Evolutionary conservation across 2,888 invertebrate species (phyloP), one percentile per base, ranked within the genome.

Genomic region (Nephrotoma appendiculata): DNA sequence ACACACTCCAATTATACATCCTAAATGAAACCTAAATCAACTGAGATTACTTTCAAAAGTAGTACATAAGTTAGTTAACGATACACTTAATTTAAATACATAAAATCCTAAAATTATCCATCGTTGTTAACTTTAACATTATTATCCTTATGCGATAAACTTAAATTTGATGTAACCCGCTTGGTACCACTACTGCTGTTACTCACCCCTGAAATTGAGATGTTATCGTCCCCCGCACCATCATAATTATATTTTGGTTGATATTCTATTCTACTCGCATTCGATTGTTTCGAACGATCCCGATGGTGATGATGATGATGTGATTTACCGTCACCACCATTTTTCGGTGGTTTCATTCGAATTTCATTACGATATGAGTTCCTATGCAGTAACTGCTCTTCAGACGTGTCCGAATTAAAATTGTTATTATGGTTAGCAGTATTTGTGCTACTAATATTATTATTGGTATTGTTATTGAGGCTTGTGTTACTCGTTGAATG

Each of bases 331-430:
- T 71, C 71, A 31, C 71, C 71, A 71, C 71, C 71, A 15, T 84
- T 43, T 84, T 84, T 84, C 42, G 84, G 84, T 2, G 84, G 84
- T 42, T 84, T 84, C 84, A 84, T 84, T 84, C 84, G 84, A 84
- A 84, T 84, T 84, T 84, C 84, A 84, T 84, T 84, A 6, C 84
- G 84, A 42, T 84, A 84, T 15, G 84, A 84, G 15, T 84, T 84
- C 15, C 84, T 84, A 84, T 84, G 84, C 43, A 42, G 84, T n/a
- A 84, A n/a, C 15, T 84, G 84, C 43, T 84, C 84, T 84, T 84
- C 84, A n/a, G 84, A 84, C 15, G 84, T 84, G 12, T 84, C 84
- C 84, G 84, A 84, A 84, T 84, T 84, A 15, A 84, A 84, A 84
- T 84, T 84, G 15, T 84, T 84, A 42, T 84, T 84, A 15, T 42